Evolutionary conservation across 2,113 vertebrate species (phyloP), one percentile per base, ranked within the genome.

Genomic region (Onychostruthus taczanowskii): DNA sequence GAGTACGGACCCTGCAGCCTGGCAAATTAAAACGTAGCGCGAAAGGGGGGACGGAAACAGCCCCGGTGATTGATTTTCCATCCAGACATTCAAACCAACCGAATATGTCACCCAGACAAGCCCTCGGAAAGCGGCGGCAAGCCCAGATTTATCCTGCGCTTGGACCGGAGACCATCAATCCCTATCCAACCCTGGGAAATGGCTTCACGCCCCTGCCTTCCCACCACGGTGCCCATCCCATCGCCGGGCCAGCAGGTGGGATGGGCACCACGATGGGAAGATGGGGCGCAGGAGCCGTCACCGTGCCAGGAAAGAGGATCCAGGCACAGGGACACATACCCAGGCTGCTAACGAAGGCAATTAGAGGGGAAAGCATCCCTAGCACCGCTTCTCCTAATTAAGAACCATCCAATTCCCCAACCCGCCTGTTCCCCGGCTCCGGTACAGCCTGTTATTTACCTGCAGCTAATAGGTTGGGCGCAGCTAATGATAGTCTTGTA

Each of bases 401-500:
- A 98, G 97, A 92, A 64, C 91, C 91, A 39, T 95, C 28, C 23
- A 94, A 97, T 97, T 97, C 98, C 98, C 97, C 95, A 77, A 59
- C 92, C 93, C n/a, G 93, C 94, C 97, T 75, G 95, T 95, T 91
- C 94, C 78, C 94, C 46, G 23, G 95, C 94, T 97, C 96, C 11
- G 4, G 97, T 95, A 94, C 94, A 97, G 97, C 94, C 92, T 96
- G 97, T 98, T 98, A 98, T 98, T 98, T 98, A 98, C 97, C 98
- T 98, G 98, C 94, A 95, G 97, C 97, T 98, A 97, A 98, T 96
- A 97, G 97, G 97, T 96, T 96, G 91, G 62, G 84, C 62, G 58
- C 86, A 84, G 90, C 66, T 97, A 97, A 97, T 96, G 97, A 98
- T 87, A 97, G 97, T 68, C 97, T 96, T 75, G 97, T 94, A 97